phyloP scores from a whole-genome alignment of 2,888 invertebrate species.

The Choristoneura rosaceana region DNA sequence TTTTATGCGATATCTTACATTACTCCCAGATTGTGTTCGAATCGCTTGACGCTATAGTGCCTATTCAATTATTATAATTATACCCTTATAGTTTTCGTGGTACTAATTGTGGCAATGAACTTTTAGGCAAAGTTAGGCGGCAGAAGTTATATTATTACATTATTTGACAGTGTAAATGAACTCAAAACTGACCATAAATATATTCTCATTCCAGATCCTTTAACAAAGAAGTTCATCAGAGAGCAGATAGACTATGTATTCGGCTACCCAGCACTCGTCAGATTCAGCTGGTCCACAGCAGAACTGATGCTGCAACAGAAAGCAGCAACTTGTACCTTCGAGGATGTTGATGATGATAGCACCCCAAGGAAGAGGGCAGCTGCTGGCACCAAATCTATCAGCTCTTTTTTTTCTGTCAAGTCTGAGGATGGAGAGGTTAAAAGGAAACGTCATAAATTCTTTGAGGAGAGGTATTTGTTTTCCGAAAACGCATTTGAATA shows the following conservation, averaged over 20 bases:
- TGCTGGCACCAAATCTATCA: conserved; percentile 83
- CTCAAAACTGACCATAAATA: not conserved
- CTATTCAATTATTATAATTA: too few relatives aligned
- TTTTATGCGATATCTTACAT: too few relatives aligned
- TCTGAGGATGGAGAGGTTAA: conserved; percentile 65
- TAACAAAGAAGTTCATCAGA: conserved; percentile 95
- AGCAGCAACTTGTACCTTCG: conserved; percentile 90
- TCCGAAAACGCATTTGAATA: conserved; percentile 79
- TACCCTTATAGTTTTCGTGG: too few relatives aligned
- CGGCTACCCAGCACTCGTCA: conserved; percentile 96
- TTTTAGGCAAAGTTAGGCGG: too few relatives aligned
- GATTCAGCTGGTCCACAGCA: conserved; percentile 99
- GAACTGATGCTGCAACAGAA: conserved; percentile 91
- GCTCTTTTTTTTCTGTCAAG: conserved; percentile 83
- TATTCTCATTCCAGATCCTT: conserved; percentile 89
- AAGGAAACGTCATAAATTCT: conserved; percentile 87
- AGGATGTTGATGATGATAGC: conserved; percentile 85
- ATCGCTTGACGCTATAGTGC: too few relatives aligned
- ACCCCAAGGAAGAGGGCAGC: conserved; percentile 65
- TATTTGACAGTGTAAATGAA: too few relatives aligned
- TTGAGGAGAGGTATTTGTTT: conserved; percentile 87
- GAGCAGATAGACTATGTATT: conserved; percentile 95
- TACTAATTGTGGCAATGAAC: too few relatives aligned
- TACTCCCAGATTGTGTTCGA: too few relatives aligned
- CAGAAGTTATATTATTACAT: too few relatives aligned